Evolutionary conservation across 1,140 invertebrate species (phyloP).

Genomic region (Araneus ventricosus): DNA sequence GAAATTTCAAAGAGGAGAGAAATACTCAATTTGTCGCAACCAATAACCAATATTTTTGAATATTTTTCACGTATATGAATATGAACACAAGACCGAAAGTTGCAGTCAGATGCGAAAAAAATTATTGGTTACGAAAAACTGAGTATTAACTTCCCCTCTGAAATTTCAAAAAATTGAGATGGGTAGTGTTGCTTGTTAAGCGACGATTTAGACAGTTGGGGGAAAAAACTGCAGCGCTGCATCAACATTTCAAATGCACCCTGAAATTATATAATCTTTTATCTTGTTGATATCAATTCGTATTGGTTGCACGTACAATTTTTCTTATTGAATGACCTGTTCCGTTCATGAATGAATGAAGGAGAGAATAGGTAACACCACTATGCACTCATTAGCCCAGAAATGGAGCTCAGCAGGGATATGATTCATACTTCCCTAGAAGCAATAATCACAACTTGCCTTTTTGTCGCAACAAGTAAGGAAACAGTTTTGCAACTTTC

Average conservation of each 20-base stretch:
- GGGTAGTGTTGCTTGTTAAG: too few relatives aligned
- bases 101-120: too few relatives aligned
- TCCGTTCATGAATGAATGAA: not conserved
- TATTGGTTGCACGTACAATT: not conserved
- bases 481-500: not conserved
- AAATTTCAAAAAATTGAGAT: too few relatives aligned
- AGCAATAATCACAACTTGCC: not conserved
- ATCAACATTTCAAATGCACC: not conserved
- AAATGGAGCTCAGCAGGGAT: not conserved
- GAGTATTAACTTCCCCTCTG: too few relatives aligned
- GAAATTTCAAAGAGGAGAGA: too few relatives aligned
- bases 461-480: not conserved
- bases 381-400: not conserved
- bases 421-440: conserved; percentile 13
- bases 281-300: not conserved
- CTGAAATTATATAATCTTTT: not conserved
- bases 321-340: not conserved
- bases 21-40: too few relatives aligned
- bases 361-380: not conserved
- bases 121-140: too few relatives aligned
- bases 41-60: too few relatives aligned
- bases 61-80: too few relatives aligned
- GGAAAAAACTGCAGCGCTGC: not conserved
- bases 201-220: not conserved
- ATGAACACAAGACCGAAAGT: too few relatives aligned